Evolutionary conservation across 2,113 vertebrate genomes (phyloP), one percentile per base, ranked within the genome.

Genomic region (Eleginops maclovinus): DNA sequence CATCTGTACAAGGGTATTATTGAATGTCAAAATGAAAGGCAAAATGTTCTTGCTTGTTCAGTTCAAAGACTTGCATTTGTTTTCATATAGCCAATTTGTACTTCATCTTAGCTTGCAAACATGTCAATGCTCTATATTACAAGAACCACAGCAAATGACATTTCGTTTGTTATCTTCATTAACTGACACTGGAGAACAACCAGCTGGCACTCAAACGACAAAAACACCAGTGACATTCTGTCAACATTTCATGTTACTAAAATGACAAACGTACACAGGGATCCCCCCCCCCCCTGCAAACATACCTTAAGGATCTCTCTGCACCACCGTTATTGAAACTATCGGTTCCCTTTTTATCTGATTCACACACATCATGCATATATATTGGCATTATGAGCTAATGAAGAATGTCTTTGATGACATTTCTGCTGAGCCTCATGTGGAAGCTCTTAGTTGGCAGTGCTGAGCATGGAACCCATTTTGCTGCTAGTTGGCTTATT

Each of bases 391-490:
- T 82, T 88, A 46, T 77, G 21, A 65, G 71, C 76, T 91, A 81
- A 90, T 90, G 70, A 85, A 77, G 80, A 58, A 49, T 84, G 80
- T 79, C 44, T 82, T 40, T 80, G 79, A 89, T 85, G 84, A 14
- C 76, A 56, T 62, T 49, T 61, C 60, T 75, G 66, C 77, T 21
- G 21, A 72, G 64, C 54, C 77, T 91, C 94, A 94, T 93, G 91
- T 94, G 93, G 89, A 50, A 94, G 69, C 88, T 92, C 71, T 94
- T 91, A 93, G 55, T 70, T 21, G 31, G 74, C 55, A 62, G 46
- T 81, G 72, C 75, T 1, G 49, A 72, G 71, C 70, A 74, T 89
- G 59, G 87, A 90, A 69, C 50, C 82, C 77, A 91, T 93, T 91
- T 91, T 53, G 61, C 63, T 56, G 24, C 72, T 21, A 58, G 51